These are phyloP conservation scores for Lepidonotus clava DNA, from an alignment of 2,888 invertebrate genomes.

Conservation along the genomic window DNA sequence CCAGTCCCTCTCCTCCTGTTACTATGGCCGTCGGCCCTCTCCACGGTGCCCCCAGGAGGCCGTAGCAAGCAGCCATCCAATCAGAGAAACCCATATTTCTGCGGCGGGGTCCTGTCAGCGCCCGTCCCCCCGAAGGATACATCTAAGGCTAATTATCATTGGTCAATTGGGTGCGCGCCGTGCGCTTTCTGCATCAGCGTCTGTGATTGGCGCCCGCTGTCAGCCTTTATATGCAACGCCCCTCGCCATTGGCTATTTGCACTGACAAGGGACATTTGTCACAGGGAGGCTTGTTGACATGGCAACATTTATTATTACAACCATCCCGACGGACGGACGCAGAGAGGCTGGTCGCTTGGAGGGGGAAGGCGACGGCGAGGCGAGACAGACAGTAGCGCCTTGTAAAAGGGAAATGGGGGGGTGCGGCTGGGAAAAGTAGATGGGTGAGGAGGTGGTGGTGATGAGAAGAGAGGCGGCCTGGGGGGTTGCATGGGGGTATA, in stretches of 20 bases:
- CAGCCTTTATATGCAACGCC: neutral
- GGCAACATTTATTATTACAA: conserved; percentile 25
- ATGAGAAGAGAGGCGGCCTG: too few species aligned
- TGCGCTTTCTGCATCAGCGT: neutral
- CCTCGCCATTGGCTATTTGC: conserved; percentile 18
- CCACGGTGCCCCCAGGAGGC: neutral
- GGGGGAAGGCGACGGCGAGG: neutral
- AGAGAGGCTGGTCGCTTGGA: neutral
- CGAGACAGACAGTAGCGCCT: neutral
- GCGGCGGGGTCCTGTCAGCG: conserved; percentile 8
- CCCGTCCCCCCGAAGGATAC: neutral
- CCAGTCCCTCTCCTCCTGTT: neutral
- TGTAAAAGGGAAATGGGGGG: neutral
- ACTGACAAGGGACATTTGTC: conserved; percentile 24
- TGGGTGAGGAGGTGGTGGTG: too few species aligned
- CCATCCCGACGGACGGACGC: too few species aligned
- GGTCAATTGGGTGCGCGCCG: conserved; percentile 23
- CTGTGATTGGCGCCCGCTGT: neutral
- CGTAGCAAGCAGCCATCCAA: conserved; percentile 27
- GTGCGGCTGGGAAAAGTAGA: too few species aligned
- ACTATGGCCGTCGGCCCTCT: neutral
- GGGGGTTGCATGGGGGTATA: too few species aligned
- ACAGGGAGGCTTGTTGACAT: neutral
- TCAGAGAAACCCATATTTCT: neutral
- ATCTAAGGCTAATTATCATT: conserved; percentile 46